Conservation (phyloP, 2,888 invertebrate genomes). For the Drosophila prostipennis region DNA sequence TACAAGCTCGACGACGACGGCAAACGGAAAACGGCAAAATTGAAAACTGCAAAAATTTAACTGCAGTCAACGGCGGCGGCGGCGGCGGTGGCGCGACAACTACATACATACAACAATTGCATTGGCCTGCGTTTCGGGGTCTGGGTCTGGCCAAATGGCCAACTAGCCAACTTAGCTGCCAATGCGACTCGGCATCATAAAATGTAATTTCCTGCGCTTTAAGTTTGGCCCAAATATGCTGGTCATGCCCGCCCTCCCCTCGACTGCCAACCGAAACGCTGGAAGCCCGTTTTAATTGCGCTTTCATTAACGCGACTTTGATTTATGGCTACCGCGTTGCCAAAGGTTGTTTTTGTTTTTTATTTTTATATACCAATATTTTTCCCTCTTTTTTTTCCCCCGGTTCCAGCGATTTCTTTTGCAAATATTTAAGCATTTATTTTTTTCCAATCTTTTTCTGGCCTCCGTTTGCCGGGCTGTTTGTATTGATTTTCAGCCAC, state of each 20-base stretch:
- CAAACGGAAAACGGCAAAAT: background rate
- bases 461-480: constrained; percentile 40
- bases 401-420: constrained; percentile 74
- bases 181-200: constrained; percentile 70
- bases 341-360: constrained; percentile 67
- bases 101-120: constrained; percentile 56
- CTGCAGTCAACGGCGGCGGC: constrained; percentile 51
- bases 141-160: constrained; percentile 53
- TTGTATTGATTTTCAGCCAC: constrained; percentile 71
- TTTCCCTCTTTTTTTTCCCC: constrained; percentile 15
- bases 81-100: constrained; percentile 59
- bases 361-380: constrained; percentile 18
- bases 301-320: constrained; percentile 81
- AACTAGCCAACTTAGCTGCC: constrained; percentile 73
- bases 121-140: constrained; percentile 34
- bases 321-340: constrained; percentile 81
- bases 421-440: constrained; percentile 80
- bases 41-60: constrained; percentile 66
- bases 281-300: constrained; percentile 76
- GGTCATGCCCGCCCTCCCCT: constrained; percentile 13
- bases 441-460: constrained; percentile 29
- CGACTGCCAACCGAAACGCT: constrained; percentile 21
- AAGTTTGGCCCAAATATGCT: constrained; percentile 75
- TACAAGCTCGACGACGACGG: constrained; percentile 49
- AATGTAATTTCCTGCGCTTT: constrained; percentile 79